These are phyloP conservation scores for Heterodera schachtii DNA, from an alignment of 1,140 invertebrate genomes.

Conservation along the genomic window DNA sequence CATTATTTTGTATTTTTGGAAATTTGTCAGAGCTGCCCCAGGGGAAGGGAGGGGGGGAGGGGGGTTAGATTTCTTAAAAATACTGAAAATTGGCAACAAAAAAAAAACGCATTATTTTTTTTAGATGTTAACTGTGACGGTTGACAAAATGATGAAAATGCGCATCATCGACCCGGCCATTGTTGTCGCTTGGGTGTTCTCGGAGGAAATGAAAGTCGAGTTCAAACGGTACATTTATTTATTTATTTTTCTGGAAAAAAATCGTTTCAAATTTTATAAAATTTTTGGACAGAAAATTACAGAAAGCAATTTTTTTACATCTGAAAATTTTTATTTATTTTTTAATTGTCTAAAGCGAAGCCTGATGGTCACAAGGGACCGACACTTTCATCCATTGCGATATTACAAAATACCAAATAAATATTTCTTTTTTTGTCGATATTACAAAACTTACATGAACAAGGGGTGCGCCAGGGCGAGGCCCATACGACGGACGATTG, in stretches of 20 bases:
- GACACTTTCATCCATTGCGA: no score
- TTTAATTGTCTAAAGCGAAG: no score
- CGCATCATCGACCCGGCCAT: conserved; percentile 93
- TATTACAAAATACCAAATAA: no score
- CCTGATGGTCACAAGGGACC: no score
- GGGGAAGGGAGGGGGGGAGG: no score
- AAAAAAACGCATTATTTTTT: conserved; percentile 19
- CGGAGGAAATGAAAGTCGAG: conserved; percentile 82
- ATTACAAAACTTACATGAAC: no score
- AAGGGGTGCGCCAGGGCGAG: no score
- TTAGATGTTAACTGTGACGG: conserved; percentile 77
- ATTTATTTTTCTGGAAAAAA: conserved; percentile 11
- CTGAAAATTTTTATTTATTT: no score
- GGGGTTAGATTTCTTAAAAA: no score
- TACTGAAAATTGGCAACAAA: not conserved
- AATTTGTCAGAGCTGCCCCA: not conserved
- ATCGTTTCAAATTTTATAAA: not conserved
- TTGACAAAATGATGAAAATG: conserved; percentile 95
- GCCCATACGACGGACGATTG: no score
- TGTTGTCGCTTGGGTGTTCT: conserved; percentile 98
- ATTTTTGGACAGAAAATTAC: not conserved
- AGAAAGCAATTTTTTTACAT: no score
- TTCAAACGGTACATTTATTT: conserved; percentile 35
- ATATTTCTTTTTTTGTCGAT: no score
- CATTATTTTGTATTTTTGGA: conserved; percentile 30